Percentiles rank a stretch among this genome's conserved stretches.
Conservation (phyloP, 2,888 invertebrate genomes). For the Amphipoea oculea region DNA sequence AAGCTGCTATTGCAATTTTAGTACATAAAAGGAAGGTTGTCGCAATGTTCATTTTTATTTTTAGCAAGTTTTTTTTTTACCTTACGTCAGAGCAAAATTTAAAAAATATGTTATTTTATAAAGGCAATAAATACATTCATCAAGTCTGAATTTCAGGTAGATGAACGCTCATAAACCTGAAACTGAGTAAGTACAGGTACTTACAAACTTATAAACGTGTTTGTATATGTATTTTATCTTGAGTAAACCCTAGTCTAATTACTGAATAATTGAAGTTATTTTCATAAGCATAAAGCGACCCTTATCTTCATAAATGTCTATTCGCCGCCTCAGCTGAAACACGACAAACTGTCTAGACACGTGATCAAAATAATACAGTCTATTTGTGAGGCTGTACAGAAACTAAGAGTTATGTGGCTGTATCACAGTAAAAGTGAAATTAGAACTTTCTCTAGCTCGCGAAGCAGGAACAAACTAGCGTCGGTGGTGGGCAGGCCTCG, state of each 20-base stretch:
- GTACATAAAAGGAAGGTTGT: constrained; percentile 51
- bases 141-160: constrained; percentile 34
- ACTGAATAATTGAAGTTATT: constrained; percentile 61
- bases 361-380: constrained; percentile 64
- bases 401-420: constrained; percentile 48
- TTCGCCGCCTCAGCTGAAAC: constrained; percentile 60
- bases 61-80: constrained; percentile 14
- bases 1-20: constrained; percentile 58
- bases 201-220: constrained; percentile 14
- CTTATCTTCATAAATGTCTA: constrained; percentile 77
- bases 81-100: background rate
- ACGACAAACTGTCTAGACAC: constrained; percentile 57
- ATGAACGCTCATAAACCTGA: constrained; percentile 24
- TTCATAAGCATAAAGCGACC: constrained; percentile 67
- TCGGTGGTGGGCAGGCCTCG: constrained; percentile 67
- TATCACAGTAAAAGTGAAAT: constrained; percentile 79
- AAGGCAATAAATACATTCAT: background rate
- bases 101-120: constrained; percentile 2
- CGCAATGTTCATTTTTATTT: constrained; percentile 26
- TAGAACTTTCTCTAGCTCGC: constrained; percentile 77
- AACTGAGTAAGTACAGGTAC: constrained; percentile 27
- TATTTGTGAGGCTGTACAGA: constrained; percentile 47
- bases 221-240: constrained; percentile 19
- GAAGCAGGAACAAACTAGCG: constrained; percentile 75
- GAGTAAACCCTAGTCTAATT: constrained; percentile 33